Evolutionary conservation across 2,113 vertebrate species (phyloP).

Genomic region (Reinhardtius hippoglossoides): DNA sequence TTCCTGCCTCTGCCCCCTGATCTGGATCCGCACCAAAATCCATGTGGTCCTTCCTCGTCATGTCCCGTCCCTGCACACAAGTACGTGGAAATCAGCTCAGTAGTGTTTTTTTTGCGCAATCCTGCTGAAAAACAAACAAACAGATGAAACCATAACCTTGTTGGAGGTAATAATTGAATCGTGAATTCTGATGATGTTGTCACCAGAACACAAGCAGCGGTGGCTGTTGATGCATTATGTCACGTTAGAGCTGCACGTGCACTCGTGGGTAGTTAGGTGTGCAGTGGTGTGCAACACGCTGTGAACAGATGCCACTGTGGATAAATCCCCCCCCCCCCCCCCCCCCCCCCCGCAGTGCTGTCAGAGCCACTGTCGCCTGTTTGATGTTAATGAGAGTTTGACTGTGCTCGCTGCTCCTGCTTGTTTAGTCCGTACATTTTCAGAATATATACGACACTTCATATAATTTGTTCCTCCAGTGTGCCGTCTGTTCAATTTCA

Average conservation of each 20-base stretch:
- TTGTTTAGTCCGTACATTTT: too few relatives aligned
- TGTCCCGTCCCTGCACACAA: too few relatives aligned
- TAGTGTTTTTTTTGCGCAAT: too few relatives aligned
- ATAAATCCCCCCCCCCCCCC: conserved; percentile 55
- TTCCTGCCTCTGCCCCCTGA: too few relatives aligned
- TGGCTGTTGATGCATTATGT: conserved; percentile 2
- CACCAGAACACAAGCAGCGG: background rate
- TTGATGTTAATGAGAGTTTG: conserved; percentile 50
- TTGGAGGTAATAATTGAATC: background rate
- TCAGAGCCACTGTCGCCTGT: conserved; percentile 9
- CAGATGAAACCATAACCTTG: too few relatives aligned
- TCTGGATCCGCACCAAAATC: too few relatives aligned
- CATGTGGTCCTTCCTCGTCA: too few relatives aligned
- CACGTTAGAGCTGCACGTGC: conserved; percentile 27
- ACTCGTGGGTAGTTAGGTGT: conserved; percentile 31
- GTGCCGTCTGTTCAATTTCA: too few relatives aligned
- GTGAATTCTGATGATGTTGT: background rate
- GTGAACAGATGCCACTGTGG: conserved; percentile 61
- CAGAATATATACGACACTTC: too few relatives aligned
- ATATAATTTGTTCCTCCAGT: background rate
- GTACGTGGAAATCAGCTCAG: too few relatives aligned
- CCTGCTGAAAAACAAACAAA: too few relatives aligned
- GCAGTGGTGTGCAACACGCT: conserved; percentile 60
- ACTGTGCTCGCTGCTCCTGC: too few relatives aligned
- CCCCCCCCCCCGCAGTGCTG: conserved; percentile 45